These are phyloP conservation scores for Melozone crissalis DNA, from an alignment of 2,113 vertebrate genomes.

Conservation along the genomic window DNA sequence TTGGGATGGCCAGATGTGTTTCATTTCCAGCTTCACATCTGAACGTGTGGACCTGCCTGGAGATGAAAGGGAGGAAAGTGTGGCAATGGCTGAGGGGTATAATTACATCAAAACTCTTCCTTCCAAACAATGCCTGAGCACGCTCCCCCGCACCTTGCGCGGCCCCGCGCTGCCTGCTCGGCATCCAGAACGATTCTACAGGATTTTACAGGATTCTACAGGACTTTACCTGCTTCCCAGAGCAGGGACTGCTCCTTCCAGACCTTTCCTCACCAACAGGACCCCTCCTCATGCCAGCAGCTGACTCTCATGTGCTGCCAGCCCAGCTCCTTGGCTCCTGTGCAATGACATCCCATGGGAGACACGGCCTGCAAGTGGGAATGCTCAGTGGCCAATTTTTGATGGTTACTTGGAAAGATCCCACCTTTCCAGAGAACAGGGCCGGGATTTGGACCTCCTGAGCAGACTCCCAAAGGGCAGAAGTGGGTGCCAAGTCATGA, in stretches of 20 bases:
- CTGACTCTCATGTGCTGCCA: neutral
- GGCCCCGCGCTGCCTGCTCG: neutral
- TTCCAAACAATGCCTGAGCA: slow-evolving; percentile 18
- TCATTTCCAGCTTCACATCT: slow-evolving; percentile 71
- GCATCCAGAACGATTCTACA: accelerated
- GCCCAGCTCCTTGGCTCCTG: accelerated
- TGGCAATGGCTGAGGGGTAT: slow-evolving; percentile 62
- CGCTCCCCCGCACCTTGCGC: neutral
- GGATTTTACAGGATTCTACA: accelerated
- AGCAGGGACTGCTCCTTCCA: neutral
- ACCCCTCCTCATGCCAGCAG: neutral
- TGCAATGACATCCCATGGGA: accelerated
- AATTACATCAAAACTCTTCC: slow-evolving; percentile 69
- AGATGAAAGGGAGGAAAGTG: slow-evolving; percentile 68
- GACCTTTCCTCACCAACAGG: accelerated
- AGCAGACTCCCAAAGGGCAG: neutral
- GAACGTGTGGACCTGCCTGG: slow-evolving; percentile 61
- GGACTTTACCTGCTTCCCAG: neutral
- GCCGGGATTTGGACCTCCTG: neutral
- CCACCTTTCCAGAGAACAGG: neutral
- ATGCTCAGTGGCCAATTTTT: neutral
- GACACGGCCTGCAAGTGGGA: neutral
- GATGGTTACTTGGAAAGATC: neutral
- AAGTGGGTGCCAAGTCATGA: neutral
- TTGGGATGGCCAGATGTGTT: slow-evolving; percentile 69